A percentile compares a stretch with the other conserved stretches of the same genome.
These are phyloP conservation scores for Paracentrotus lividus DNA, from an alignment of 53 echinoderm and acorn worm genomes.

Conservation along the genomic window DNA sequence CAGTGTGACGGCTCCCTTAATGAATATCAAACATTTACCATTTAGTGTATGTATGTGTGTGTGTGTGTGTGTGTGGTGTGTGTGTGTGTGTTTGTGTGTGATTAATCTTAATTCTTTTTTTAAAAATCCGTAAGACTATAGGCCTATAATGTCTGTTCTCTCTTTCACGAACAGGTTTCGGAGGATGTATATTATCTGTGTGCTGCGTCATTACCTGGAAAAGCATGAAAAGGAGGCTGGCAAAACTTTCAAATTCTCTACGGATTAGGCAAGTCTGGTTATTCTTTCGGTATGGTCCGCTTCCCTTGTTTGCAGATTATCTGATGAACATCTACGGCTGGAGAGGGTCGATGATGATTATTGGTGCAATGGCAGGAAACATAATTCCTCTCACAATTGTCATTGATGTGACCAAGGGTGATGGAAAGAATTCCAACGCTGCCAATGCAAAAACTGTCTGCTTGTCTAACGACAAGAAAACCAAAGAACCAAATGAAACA, in stretches of 20 bases:
- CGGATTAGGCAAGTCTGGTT: not conserved
- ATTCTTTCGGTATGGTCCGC: not conserved
- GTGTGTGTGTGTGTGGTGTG: no score
- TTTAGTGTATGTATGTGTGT: no score
- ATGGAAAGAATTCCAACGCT: no score
- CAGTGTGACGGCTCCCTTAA: no score
- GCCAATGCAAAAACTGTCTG: no score
- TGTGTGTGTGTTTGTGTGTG: no score
- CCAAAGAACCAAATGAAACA: no score
- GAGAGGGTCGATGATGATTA: conserved; percentile 14
- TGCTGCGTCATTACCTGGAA: not conserved
- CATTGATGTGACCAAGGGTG: not conserved
- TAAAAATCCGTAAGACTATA: no score
- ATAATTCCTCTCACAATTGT: not conserved
- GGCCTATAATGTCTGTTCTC: no score
- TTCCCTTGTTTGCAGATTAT: not conserved
- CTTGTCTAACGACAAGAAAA: not conserved
- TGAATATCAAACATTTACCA: no score
- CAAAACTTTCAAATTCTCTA: not conserved
- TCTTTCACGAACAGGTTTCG: not conserved
- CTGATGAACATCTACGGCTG: not conserved
- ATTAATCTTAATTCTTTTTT: no score
- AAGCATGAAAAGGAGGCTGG: not conserved
- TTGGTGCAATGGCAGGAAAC: not conserved
- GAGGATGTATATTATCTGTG: not conserved